Evolutionary conservation across 2,113 vertebrate genomes (phyloP).

Genomic region (Mustela nigripes): DNA sequence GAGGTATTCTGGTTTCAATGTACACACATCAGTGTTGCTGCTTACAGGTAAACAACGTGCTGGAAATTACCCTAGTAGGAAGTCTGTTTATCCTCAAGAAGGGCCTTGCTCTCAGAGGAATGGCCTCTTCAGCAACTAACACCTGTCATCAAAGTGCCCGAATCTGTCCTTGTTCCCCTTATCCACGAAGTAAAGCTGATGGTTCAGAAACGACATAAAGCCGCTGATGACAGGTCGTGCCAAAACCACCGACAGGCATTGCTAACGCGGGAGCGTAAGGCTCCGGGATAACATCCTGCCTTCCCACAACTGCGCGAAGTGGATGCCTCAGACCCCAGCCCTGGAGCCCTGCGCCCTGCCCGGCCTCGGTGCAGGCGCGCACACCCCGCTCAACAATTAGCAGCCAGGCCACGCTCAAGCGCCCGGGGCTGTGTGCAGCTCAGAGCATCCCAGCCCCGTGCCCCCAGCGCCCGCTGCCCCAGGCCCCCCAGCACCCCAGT

Average conservation of each 20-base stretch:
- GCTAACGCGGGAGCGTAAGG: accelerated
- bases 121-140: background rate
- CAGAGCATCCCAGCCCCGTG: background rate
- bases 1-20: too few species aligned
- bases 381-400: background rate
- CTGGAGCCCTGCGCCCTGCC: background rate
- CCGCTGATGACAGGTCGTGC: too few species aligned
- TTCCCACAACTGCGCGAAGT: background rate
- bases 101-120: background rate
- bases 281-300: background rate
- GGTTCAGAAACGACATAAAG: background rate
- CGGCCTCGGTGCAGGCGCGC: background rate
- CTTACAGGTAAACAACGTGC: too few species aligned
- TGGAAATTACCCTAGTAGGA: background rate
- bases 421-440: background rate
- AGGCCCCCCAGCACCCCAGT: background rate
- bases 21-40: accelerated
- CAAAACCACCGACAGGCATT: background rate
- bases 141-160: background rate
- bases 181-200: too few species aligned
- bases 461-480: background rate
- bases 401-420: background rate
- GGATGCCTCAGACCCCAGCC: background rate
- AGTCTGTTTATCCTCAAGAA: background rate
- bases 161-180: too few species aligned